Percentiles rank a stretch among this genome's conserved stretches.
These are phyloP conservation scores for Myotis daubentonii DNA, from an alignment of 2,797 vertebrate species.

Conservation along the genomic window DNA sequence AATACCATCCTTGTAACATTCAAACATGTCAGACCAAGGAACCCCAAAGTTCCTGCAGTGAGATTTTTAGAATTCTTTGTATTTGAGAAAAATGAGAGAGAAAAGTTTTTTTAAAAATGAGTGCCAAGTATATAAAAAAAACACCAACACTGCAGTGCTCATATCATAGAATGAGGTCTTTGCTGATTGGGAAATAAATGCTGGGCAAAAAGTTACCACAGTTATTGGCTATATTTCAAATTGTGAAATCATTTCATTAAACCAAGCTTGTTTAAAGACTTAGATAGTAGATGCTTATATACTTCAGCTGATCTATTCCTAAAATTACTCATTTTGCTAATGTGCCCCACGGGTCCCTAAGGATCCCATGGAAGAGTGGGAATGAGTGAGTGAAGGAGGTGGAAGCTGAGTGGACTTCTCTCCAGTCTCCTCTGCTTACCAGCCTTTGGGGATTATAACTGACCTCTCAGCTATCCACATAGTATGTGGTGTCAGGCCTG, in stretches of 20 bases:
- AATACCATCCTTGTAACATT: not conserved
- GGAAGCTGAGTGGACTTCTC: not conserved
- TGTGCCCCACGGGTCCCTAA: not conserved
- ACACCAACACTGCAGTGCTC: not conserved
- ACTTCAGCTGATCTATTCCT: not conserved
- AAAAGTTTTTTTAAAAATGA: not conserved
- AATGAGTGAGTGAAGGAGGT: not conserved
- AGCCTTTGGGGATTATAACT: not conserved
- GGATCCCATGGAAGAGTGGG: not conserved
- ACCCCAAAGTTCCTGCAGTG: not conserved
- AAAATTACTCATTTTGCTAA: not conserved
- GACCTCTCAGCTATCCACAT: not conserved
- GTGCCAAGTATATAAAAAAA: not conserved
- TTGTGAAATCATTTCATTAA: constrained; percentile 33
- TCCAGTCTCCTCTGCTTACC: not conserved
- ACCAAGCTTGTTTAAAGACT: not conserved
- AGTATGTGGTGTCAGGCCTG: not conserved
- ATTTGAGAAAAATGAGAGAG: not conserved
- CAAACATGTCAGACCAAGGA: not conserved
- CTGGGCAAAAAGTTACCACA: not conserved
- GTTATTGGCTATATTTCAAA: constrained; percentile 22
- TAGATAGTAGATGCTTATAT: not conserved
- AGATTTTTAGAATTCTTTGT: not conserved
- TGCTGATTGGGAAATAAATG: not conserved
- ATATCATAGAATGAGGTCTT: not conserved